A percentile compares a stretch with the other conserved stretches of the same genome.
phyloP scores from a whole-genome alignment of 2,797 vertebrate genomes.

The Notoglanidium macrostoma region DNA sequence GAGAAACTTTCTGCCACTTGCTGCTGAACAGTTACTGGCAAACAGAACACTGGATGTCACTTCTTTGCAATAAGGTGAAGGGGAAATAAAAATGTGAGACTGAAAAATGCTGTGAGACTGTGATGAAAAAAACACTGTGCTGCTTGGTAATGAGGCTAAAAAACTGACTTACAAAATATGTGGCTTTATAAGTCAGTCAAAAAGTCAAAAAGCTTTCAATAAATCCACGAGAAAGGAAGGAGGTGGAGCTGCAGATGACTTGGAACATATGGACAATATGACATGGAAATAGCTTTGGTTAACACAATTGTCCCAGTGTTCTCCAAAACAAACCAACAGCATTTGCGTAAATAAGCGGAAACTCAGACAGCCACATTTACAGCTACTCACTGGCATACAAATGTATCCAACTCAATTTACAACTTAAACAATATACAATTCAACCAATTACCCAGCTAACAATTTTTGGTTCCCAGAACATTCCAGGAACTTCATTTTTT shows the following conservation, averaged over 20 bases:
- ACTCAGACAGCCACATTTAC: constrained; percentile 56
- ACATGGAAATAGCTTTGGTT: neutral
- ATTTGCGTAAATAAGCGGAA: constrained; percentile 71
- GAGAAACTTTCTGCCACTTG: constrained; percentile 56
- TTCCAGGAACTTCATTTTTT: too few relatives aligned
- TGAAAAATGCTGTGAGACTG: constrained; percentile 19
- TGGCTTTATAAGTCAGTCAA: neutral
- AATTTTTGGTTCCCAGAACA: too few relatives aligned
- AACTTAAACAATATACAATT: neutral
- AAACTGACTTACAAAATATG: neutral
- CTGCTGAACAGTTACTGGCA: constrained; percentile 50
- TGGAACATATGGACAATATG: neutral
- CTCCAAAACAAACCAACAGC: constrained; percentile 48
- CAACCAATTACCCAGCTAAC: neutral
- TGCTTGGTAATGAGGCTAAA: neutral
- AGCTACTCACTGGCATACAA: neutral
- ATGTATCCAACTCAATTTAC: neutral
- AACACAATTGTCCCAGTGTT: neutral
- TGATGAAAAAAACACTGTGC: constrained; percentile 1
- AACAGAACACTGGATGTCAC: constrained; percentile 34
- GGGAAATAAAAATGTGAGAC: constrained; percentile 35
- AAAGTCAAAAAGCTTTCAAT: constrained; percentile 14
- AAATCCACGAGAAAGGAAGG: neutral
- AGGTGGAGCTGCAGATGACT: neutral
- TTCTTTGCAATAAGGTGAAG: constrained; percentile 42